A percentile compares a stretch with the other conserved stretches of the same genome.
Conservation (phyloP, 1,140 invertebrate genomes). For the Micrasema minimum region DNA sequence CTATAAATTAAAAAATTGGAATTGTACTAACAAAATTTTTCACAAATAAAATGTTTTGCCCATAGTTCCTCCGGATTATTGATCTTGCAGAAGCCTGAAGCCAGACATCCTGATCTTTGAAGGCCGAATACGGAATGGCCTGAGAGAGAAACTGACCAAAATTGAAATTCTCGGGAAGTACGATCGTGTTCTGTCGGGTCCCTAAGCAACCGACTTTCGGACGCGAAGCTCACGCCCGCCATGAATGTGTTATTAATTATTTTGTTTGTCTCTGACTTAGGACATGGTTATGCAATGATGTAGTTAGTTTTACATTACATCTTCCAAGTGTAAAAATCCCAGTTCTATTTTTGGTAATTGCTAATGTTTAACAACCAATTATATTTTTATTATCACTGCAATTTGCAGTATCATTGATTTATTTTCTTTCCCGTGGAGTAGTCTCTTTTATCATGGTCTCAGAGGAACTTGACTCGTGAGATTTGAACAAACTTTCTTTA, state of each 20-base stretch:
- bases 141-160: constrained; percentile 90
- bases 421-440: too few relatives aligned
- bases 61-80: constrained; percentile 95
- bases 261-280: constrained; percentile 1
- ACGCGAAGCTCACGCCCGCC: constrained; percentile 91
- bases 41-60: too few relatives aligned
- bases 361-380: too few relatives aligned
- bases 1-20: constrained; percentile 91
- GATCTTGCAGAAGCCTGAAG: constrained; percentile 97
- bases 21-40: too few relatives aligned
- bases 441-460: too few relatives aligned
- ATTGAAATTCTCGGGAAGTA: constrained; percentile 95
- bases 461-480: too few relatives aligned
- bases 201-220: constrained; percentile 98
- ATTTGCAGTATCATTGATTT: too few relatives aligned
- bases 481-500: too few relatives aligned
- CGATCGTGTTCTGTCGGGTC: constrained; percentile 98
- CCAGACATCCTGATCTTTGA: constrained; percentile 94
- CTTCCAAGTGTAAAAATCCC: too few relatives aligned
- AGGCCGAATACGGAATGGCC: constrained; percentile 90
- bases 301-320: too few relatives aligned
- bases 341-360: too few relatives aligned
- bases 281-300: constrained; percentile 21
- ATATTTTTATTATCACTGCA: too few relatives aligned
- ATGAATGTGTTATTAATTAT: constrained; percentile 90